Percentiles rank a stretch among this genome's conserved stretches.
Conservation (phyloP, 2,888 invertebrate species). For the Conus canariensis region DNA sequence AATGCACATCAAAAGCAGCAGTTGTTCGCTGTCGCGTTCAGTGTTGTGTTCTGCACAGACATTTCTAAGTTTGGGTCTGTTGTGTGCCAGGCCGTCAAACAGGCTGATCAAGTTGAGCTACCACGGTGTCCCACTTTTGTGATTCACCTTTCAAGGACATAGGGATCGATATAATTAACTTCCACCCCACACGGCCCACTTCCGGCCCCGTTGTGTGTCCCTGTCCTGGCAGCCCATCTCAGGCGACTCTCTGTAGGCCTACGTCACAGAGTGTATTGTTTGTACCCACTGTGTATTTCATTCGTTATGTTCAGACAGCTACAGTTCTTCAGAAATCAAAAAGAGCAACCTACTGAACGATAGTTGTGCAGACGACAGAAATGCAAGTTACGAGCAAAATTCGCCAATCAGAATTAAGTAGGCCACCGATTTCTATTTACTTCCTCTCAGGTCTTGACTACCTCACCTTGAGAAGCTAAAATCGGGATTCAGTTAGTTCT, state of each 20-base stretch:
- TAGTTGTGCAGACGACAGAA: constrained; percentile 5
- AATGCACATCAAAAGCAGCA: too few relatives aligned
- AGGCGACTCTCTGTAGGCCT: too few relatives aligned
- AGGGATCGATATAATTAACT: constrained; percentile 25
- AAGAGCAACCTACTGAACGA: not conserved
- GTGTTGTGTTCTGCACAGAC: too few relatives aligned
- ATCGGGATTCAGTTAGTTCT: not conserved
- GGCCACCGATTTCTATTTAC: constrained; percentile 17
- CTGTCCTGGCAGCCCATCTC: not conserved
- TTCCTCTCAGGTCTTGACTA: constrained; percentile 14
- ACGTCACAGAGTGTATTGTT: not conserved
- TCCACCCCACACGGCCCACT: constrained; percentile 15
- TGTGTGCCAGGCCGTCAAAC: not conserved
- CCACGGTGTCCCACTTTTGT: not conserved
- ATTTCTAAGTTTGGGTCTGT: not conserved
- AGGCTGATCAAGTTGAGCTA: not conserved
- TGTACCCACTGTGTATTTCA: not conserved
- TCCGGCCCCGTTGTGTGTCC: not conserved
- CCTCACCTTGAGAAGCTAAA: not conserved
- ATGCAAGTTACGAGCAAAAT: not conserved
- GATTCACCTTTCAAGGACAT: constrained; percentile 7
- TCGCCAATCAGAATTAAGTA: constrained; percentile 6
- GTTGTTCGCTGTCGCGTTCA: too few relatives aligned
- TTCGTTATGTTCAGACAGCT: too few relatives aligned
- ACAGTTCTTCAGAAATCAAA: too few relatives aligned